Evolutionary conservation across 2,888 invertebrate genomes (phyloP).

Genomic region (Parnassius smintheus): DNA sequence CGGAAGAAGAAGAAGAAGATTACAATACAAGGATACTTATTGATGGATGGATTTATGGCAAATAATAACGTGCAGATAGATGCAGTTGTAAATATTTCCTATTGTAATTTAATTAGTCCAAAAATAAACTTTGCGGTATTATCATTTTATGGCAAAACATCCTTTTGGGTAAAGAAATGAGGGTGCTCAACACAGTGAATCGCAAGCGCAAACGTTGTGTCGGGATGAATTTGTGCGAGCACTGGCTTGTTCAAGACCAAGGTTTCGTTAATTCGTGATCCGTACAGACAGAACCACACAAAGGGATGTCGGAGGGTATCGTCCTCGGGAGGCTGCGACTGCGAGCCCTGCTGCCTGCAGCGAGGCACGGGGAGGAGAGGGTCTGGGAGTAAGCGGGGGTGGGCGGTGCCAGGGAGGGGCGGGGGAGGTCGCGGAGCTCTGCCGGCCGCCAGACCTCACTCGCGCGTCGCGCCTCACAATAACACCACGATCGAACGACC

Average conservation of each 20-base stretch:
- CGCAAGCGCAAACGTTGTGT: neutral
- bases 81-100: no score
- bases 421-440: constrained; percentile 28
- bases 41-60: no score
- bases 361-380: constrained; percentile 22
- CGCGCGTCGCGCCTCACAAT: constrained; percentile 65
- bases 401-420: constrained; percentile 20
- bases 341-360: constrained; percentile 30
- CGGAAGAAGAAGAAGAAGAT: no score
- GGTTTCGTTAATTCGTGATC: constrained; percentile 18
- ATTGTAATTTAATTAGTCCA: no score
- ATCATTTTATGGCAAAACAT: no score
- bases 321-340: constrained; percentile 60
- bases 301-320: constrained; percentile 63
- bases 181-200: no score
- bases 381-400: constrained; percentile 28
- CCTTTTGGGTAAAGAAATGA: no score
- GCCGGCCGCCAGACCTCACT: constrained; percentile 46
- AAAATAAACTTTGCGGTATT: no score
- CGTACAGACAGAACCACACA: constrained; percentile 56
- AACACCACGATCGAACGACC: constrained; percentile 67
- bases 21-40: no score
- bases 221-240: constrained; percentile 11
- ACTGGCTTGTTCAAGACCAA: constrained; percentile 17
- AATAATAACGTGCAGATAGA: no score